Base-by-base conservation (phyloP, 2,113 vertebrate species). In the Syngnathus floridae region DNA sequence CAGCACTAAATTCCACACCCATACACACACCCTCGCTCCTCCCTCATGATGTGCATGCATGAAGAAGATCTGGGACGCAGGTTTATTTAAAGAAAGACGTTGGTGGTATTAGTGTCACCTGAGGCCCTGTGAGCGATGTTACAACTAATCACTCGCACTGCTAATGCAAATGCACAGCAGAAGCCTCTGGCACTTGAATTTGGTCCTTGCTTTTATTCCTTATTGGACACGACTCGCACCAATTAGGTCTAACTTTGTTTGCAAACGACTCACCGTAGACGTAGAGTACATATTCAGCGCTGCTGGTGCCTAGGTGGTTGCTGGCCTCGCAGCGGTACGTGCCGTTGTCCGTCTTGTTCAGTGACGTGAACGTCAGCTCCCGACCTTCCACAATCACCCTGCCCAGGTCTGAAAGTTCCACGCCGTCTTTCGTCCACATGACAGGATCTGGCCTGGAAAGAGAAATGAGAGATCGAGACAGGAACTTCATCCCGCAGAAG, bases 331-430 rank as follows among this genome's bases (percentile, higher is more conserved):
- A 99, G 83, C 96, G 91, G 82, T 99, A 99, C 14, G 97, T 99
- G 77, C 97, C 97, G 35, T 99, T 99, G 89, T 99, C 97, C 65
- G 97, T 98, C 90, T 98, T 99, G 90, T 99, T 99, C 83, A 99
- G 91, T 73, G 94, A 93, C 62, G 91, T 95, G 89, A 99, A 97
- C 85, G 92, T 95, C 79, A 99, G 90, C 65, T 96, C 93, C 64
- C 94, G 92, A 67, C 95, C 96, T 19, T 95, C 96, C 71, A 99
- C 94, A 69, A 95, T 92, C 93, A 98, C 93, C 52, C 96, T 88
- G 68, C 98, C 95, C 75, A 95, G 90, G 73, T 99, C 96, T 60
- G 96, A 95, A 64, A 98, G 90, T 22, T 98, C 96, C 76, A 91
- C 94, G 1, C 95, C 96, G 0, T 98, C 96, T 84, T 98, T 98